phyloP scores from a whole-genome alignment of 2,113 vertebrate species.

The Dinomys branickii region DNA sequence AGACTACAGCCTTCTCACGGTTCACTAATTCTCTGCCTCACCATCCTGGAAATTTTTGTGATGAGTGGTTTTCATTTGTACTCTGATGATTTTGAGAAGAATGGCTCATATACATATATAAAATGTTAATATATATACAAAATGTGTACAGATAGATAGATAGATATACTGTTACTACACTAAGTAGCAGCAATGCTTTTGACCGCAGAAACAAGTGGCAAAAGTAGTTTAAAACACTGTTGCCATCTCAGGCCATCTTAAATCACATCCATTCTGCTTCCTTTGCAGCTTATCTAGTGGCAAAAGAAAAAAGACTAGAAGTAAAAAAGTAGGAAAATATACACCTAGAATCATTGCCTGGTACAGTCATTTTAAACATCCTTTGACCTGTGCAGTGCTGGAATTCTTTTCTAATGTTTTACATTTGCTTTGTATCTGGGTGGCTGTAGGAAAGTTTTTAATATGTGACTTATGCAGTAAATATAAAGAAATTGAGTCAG shows the following conservation, averaged over 20 bases:
- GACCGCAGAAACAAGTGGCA: neutral
- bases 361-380: neutral
- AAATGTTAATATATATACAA: no score
- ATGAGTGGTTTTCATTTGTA: neutral
- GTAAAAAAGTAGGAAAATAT: neutral
- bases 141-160: no score
- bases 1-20: neutral
- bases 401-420: neutral
- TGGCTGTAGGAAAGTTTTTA: neutral
- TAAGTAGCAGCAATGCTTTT: accelerated
- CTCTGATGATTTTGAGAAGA: neutral
- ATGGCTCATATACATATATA: no score
- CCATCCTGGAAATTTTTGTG: no score
- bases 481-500: neutral
- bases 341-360: neutral
- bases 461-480: neutral
- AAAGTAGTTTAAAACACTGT: accelerated
- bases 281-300: neutral
- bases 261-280: neutral
- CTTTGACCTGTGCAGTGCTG: neutral
- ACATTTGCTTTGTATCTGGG: accelerated
- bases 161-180: no score
- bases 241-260: accelerated
- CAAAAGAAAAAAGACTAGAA: neutral
- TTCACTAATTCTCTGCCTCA: accelerated